Base-by-base conservation (phyloP, 2,797 vertebrate species). In the Gallinago nigripennis region DNA sequence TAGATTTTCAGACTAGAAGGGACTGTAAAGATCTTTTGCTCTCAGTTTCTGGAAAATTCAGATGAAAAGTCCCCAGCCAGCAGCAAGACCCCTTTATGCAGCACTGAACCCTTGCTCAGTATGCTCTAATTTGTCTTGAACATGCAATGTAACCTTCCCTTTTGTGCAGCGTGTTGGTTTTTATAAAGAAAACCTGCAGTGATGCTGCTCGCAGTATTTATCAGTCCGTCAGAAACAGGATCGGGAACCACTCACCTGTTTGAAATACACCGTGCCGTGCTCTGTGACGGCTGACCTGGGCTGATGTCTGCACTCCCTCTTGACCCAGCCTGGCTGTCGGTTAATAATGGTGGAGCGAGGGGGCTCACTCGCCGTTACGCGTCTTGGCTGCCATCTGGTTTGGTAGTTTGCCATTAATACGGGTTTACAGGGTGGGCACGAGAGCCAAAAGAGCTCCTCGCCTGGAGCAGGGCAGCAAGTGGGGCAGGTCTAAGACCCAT, bases 281-380 rank as follows among this genome's bases (percentile, higher is more conserved):
- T 75, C 78, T 58, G 16, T 3, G 1, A 6, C 0, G 4, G 39
- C 81, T 54, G 51, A 19, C 78, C 46, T 39, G 19, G 23, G 43
- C 39, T 46, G 58, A 25, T 11, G 65, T 71, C 89, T 75, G 66
- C 17, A 16, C 75, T 95, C 81, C 9, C 85, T 91, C 72, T 60
- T 95, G 94, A 87, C 88, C 82, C 80, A 69, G 81, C 69, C 63
- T 72, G 80, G 92, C 94, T 89, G 69, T 86, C 27, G 54, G 81
- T 94, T 73, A 92, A 45, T 86, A 90, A 91, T 65, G 90, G 94
- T 7, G 82, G 95, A 95, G 80, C 0, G 8, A 90, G 88, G 93
- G 87, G 76, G 46, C 39, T 54, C 57, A 14, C 87, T 92, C 23
- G 6, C 68, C 12, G 3, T 87, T 96, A 68, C 48, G 30, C 1